Evolutionary conservation across 2,888 invertebrate species (phyloP).

Genomic region (Lasioglossum pauxillum): DNA sequence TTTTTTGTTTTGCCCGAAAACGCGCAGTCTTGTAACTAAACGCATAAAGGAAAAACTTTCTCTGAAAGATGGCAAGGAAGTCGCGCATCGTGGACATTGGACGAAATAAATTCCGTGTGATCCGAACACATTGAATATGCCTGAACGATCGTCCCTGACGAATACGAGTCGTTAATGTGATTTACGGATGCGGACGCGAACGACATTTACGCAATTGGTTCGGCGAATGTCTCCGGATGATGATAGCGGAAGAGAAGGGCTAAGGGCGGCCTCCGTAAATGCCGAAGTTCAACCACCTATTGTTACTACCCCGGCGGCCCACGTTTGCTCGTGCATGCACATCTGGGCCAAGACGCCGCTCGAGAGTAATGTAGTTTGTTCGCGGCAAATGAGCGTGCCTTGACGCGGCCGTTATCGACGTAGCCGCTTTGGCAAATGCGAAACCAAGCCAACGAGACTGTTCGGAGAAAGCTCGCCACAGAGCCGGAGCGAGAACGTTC

Average conservation of each 20-base stretch:
- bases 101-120: neutral
- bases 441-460: neutral
- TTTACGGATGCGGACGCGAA: slow-evolving; percentile 27
- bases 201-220: slow-evolving; percentile 46
- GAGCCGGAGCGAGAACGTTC: neutral
- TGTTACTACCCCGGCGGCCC: neutral
- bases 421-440: slow-evolving; percentile 1
- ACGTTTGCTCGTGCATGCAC: slow-evolving; percentile 1
- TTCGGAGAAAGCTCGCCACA: neutral
- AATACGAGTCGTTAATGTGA: slow-evolving; percentile 34
- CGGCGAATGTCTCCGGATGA: slow-evolving; percentile 45
- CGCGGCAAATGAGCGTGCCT: slow-evolving; percentile 16
- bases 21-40: neutral
- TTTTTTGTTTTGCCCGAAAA: no score
- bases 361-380: slow-evolving; percentile 20
- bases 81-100: neutral
- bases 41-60: neutral
- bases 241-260: neutral
- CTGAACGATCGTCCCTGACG: neutral
- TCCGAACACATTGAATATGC: neutral
- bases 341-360: slow-evolving; percentile 22
- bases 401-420: slow-evolving; percentile 21
- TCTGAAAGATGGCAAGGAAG: neutral
- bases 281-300: slow-evolving; percentile 56
- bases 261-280: slow-evolving; percentile 46